phyloP scores from a whole-genome alignment of 2,113 vertebrate genomes.

The Ovis aries region ARS-UI_Ramb_v3.0 NC_056072.1:42886001-42886500 shows the following conservation, averaged over 20 bases:
- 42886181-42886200: accelerated
- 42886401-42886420: neutral
- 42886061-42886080: too few relatives aligned
- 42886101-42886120: too few relatives aligned
- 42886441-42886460: neutral
- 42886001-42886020: too few relatives aligned
- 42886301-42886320: neutral
- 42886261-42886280: neutral
- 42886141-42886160: accelerated
- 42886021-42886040: accelerated
- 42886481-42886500: neutral
- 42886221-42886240: neutral
- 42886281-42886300: neutral
- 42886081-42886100: too few relatives aligned
- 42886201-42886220: too few relatives aligned
- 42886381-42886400: neutral
- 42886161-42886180: too few relatives aligned
- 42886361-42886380: neutral
- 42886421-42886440: neutral
- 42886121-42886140: too few relatives aligned
- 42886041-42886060: too few relatives aligned
- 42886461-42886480: neutral
- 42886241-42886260: neutral
- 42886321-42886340: neutral
- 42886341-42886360: neutral